Base-by-base conservation (phyloP, 2,888 invertebrate genomes). In the Cremastinae sp. region DNA sequence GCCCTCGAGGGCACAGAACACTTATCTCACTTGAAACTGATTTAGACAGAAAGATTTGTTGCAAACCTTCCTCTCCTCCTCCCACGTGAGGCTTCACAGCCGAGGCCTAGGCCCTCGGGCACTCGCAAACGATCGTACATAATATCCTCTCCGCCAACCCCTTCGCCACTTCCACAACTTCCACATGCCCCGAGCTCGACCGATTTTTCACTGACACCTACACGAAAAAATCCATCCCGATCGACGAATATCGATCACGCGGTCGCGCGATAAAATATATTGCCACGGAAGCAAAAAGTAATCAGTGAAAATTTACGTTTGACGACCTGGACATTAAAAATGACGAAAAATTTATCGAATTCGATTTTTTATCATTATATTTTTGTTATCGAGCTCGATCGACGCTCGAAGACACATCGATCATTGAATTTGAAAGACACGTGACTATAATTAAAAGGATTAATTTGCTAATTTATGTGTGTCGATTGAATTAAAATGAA, bases 41-140 rank as follows among this genome's bases (percentile, higher is more conserved):
- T 87, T 88, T 86, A 84, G 87, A 88, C 86, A 81, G 85, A 84
- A 84, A 87, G 88, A 89, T 89, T 88, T 88, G 88, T 88, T 86
- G 85, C 84, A 85, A 85, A 85, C 66, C 58, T 71, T 56, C 74
- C 58, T 51, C 74, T 38, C 66, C 58, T 68, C 61, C 74, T 62
- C 58, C 74, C 45, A 69, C 74, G 51, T 34, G 69, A 69, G 18
- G 28, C 53, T 41, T 45, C 18, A 9, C 38, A 58, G 51, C 38
- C 41, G 64, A 65, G 65, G 2, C 28, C 28, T 53, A 64, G 62
- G 56, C 58, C 76, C 76, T 59, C 68, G 53, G 69, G 69, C 76
- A 56, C 20, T 72, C 51, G 36, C 36, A 54, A 58, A 72, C 53
- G 59, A 66, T 77, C 62, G 16, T 45, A 53, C 58, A 59, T 59